A percentile compares a stretch with the other conserved stretches of the same genome.
phyloP scores from a whole-genome alignment of 1,140 invertebrate genomes.

The Drosophila guanche region DNA sequence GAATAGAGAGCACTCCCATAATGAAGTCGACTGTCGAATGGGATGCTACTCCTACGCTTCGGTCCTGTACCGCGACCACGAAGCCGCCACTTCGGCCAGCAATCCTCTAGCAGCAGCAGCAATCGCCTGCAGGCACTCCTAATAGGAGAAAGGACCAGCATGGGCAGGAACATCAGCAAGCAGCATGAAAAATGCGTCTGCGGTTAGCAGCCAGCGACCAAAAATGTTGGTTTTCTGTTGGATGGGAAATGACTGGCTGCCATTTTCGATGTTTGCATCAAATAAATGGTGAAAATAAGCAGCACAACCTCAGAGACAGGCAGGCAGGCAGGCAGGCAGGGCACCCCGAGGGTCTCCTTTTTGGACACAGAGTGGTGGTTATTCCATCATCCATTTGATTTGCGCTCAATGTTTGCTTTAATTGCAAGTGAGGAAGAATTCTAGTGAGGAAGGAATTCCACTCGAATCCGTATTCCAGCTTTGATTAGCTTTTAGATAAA shows the following conservation, averaged over 20 bases:
- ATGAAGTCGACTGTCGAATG: constrained; percentile 69
- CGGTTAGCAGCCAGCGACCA: constrained; percentile 34
- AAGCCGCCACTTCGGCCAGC: constrained; percentile 33
- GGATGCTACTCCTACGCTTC: constrained; percentile 2
- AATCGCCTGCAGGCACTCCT: too few species aligned
- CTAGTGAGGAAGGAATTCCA: constrained; percentile 48
- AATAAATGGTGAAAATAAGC: constrained; percentile 67
- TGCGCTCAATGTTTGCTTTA: constrained; percentile 47
- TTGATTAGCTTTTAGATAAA: constrained; percentile 75
- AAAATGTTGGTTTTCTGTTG: background rate
- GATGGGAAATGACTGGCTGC: constrained; percentile 9
- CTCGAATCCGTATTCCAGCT: constrained; percentile 15
- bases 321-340: too few species aligned
- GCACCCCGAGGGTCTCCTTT: too few species aligned
- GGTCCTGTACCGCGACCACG: background rate
- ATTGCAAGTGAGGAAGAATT: constrained; percentile 24
- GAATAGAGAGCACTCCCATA: constrained; percentile 57
- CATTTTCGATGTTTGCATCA: constrained; percentile 43
- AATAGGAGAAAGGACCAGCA: too few species aligned
- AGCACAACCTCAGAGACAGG: constrained; percentile 27
- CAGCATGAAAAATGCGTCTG: constrained; percentile 58
- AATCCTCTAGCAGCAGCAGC: constrained; percentile 22
- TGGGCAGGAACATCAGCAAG: constrained; percentile 21
- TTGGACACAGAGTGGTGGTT: constrained; percentile 35
- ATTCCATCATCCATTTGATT: constrained; percentile 76